phyloP scores from a whole-genome alignment of 2,797 vertebrate species.

The Limosa lapponica region DNA sequence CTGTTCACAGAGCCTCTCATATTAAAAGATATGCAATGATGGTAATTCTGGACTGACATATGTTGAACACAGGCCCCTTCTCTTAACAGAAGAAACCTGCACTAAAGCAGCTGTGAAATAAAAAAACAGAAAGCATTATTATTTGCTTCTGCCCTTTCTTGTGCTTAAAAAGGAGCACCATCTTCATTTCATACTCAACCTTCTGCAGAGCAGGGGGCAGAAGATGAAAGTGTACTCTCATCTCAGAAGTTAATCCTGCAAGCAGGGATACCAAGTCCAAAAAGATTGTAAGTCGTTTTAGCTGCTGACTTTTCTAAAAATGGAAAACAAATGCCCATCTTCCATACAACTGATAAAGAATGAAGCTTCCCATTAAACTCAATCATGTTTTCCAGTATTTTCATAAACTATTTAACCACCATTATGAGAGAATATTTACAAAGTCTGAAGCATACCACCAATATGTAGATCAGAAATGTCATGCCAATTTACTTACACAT shows the following conservation, averaged over 20 bases:
- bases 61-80: neutral
- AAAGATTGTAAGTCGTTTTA: neutral
- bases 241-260: neutral
- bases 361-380: neutral
- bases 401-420: neutral
- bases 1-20: neutral
- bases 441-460: neutral
- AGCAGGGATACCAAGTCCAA: neutral
- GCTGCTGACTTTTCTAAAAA: neutral
- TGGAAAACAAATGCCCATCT: neutral
- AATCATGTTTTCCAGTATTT: neutral
- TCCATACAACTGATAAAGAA: neutral
- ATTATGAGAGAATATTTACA: neutral
- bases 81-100: neutral
- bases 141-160: neutral
- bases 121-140: neutral
- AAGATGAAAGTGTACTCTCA: neutral
- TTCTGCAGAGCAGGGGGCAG: neutral
- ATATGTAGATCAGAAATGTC: neutral
- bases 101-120: neutral
- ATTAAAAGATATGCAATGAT: neutral
- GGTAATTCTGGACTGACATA: neutral
- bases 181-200: neutral
- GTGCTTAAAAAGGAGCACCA: neutral
- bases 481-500: slow-evolving; percentile 14